Percentiles rank a stretch among this genome's conserved stretches.
These are phyloP conservation scores for Aphelinus atriplicis DNA, from an alignment of 1,140 invertebrate species.

Conservation along the genomic window DNA sequence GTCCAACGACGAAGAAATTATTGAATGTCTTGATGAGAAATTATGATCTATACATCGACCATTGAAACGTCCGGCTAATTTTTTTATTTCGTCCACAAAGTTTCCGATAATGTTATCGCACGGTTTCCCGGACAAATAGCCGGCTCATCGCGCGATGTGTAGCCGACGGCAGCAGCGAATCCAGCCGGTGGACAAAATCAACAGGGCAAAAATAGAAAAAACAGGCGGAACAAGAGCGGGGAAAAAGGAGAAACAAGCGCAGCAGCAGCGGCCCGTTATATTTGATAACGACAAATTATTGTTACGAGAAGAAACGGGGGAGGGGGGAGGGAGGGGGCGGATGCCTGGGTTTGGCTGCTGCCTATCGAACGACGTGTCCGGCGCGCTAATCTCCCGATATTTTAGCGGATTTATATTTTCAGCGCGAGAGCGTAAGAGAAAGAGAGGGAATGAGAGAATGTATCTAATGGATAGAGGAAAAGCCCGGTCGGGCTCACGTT, in stretches of 20 bases:
- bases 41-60: too few relatives aligned
- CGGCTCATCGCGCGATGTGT: too few relatives aligned
- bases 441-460: not conserved
- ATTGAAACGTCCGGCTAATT: too few relatives aligned
- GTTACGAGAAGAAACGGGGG: conserved; percentile 63
- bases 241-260: conserved; percentile 33
- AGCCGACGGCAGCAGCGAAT: too few relatives aligned
- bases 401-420: conserved; percentile 64
- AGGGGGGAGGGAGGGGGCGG: conserved; percentile 35
- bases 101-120: too few relatives aligned
- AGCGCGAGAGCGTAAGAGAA: conserved; percentile 40
- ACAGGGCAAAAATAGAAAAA: conserved; percentile 21
- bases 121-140: too few relatives aligned
- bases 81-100: too few relatives aligned
- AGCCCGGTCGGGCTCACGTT: conserved; percentile 12
- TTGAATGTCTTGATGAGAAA: too few relatives aligned
- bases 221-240: conserved; percentile 29
- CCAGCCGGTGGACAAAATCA: too few relatives aligned
- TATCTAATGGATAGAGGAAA: conserved; percentile 28
- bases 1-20: too few relatives aligned
- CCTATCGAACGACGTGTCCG: conserved; percentile 55
- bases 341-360: not conserved
- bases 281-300: conserved; percentile 67
- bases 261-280: conserved; percentile 51
- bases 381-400: conserved; percentile 64